Evolutionary conservation across 2,113 vertebrate species (phyloP).

Genomic region (Pristiophorus japonicus): DNA sequence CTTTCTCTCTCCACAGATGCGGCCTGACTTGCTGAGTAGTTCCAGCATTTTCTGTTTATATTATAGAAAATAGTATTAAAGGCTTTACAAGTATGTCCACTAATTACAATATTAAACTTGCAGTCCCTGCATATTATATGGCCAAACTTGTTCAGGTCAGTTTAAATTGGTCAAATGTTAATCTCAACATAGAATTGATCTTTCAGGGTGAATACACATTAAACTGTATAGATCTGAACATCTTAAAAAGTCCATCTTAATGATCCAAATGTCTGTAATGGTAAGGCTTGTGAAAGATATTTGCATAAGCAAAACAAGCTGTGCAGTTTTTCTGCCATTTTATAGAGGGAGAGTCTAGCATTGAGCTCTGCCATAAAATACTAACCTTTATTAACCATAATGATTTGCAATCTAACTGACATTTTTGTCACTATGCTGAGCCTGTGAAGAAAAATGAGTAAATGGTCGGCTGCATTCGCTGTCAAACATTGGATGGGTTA

Average conservation of each 20-base stretch:
- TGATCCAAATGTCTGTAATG: neutral
- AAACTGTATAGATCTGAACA: neutral
- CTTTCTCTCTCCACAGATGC: neutral
- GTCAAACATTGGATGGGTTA: neutral
- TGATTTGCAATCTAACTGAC: neutral
- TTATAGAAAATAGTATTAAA: neutral
- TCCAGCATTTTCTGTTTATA: neutral
- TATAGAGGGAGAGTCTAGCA: neutral
- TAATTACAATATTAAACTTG: neutral
- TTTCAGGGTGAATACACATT: neutral
- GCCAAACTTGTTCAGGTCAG: neutral
- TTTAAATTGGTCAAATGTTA: neutral
- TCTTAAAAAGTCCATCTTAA: neutral
- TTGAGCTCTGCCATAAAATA: neutral
- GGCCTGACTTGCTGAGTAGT: neutral
- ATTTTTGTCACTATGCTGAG: neutral
- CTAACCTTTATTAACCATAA: constrained; percentile 18
- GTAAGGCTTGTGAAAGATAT: neutral
- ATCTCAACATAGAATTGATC: neutral
- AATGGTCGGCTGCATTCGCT: neutral
- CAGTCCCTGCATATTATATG: neutral
- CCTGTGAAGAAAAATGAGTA: constrained; percentile 22
- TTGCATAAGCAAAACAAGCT: neutral
- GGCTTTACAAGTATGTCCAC: neutral
- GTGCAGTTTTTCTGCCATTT: neutral